Percentiles rank a stretch among this genome's conserved stretches.
phyloP scores from a whole-genome alignment of 2,888 invertebrate genomes.

The Drosophila pseudotakahashii region DNA sequence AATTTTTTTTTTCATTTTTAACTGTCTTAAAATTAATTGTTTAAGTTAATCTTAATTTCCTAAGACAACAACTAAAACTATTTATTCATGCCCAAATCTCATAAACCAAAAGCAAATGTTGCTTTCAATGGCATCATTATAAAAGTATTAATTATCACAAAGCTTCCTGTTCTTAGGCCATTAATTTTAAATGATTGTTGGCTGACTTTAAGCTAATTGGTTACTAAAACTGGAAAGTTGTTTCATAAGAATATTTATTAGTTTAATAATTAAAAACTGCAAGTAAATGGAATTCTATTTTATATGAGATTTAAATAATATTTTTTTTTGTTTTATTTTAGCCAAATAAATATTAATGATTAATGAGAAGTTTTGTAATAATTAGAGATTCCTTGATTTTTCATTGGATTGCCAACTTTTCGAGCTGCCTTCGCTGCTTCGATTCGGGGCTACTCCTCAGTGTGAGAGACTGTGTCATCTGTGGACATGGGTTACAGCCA shows the following conservation, averaged over 20 bases:
- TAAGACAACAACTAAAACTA: background rate
- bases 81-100: no score
- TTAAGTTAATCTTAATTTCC: no score
- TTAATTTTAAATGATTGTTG: slow-evolving; percentile 6
- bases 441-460: slow-evolving; percentile 9
- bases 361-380: no score
- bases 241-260: background rate
- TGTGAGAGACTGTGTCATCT: slow-evolving; percentile 65
- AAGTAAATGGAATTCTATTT: no score
- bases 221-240: background rate
- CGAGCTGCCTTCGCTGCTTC: slow-evolving; percentile 19
- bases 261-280: no score
- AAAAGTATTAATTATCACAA: slow-evolving; percentile 1
- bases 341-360: no score
- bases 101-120: background rate
- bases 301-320: no score
- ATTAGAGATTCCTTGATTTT: no score
- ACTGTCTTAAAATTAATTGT: no score
- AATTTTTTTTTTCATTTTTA: no score
- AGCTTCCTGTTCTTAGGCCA: slow-evolving; percentile 21
- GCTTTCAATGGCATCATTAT: slow-evolving; percentile 4
- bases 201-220: background rate
- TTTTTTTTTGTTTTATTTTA: no score
- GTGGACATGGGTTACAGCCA: background rate
- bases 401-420: slow-evolving; percentile 17